Evolutionary conservation across 2,888 invertebrate species (phyloP), one percentile per base, ranked within the genome.

Genomic region (Cephonodes hylas): DNA sequence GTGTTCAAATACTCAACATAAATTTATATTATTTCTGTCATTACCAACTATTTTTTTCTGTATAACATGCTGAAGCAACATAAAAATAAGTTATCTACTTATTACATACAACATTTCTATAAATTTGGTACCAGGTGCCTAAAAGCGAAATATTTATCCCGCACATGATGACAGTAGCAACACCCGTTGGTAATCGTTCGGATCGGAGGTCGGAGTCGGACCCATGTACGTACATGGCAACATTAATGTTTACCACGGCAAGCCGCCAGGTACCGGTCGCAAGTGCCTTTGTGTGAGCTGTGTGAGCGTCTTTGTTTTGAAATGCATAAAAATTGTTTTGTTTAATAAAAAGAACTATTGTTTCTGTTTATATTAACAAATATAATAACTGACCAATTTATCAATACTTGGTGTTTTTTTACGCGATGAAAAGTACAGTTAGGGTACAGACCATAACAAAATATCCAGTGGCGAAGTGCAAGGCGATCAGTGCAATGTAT

Each of bases 401-500:
- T 4, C 1, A 0, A 53, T 53, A 8, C 1, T 10, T 13, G 7
- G 27, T 31, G 18, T 53, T 15, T 53, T 18, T 27, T 53, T 18
- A 27, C 53, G 15, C 15, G n/a, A 25, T 27, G 13, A 46, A 27
- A 48, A 25, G 10, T 25, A 8, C 27, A 25, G 15, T 48, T 10
- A 10, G 8, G 10, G 27, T 31, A 27, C 10, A 31, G n/a, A 27
- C 15, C 31, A 48, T 25, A 53, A 27, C 15, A 27, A 53, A 53
- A 53, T 53, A 53, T 27, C 27, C 31, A 53, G 53, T 4, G 31
- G 31, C 27, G 53, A 31, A 31, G 53, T 18, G 3, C 31, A 18
- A 31, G 57, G 45, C 13, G 60, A 63, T 45, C 15, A 58, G 48
- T 53, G 31, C 31, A 53, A 53, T 53, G 53, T 53, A 15, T 63